Percentiles rank a stretch among this genome's conserved stretches.
Evolutionary conservation across 2,797 vertebrate genomes (phyloP).

Genomic region (Odontamblyopus lacepedii): DNA sequence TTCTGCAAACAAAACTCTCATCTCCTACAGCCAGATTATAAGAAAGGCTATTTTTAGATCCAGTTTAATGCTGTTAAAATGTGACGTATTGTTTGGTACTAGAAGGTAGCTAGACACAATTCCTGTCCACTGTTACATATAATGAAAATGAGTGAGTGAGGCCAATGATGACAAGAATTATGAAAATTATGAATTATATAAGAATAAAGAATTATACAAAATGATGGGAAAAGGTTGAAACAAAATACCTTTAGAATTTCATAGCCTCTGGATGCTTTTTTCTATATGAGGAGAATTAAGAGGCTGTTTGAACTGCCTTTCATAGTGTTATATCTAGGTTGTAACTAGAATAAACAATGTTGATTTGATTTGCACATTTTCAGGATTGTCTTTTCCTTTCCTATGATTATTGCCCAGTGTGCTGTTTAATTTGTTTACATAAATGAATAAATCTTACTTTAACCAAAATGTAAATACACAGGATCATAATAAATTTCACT

Average conservation of each 20-base stretch:
- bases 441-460: background rate
- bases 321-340: background rate
- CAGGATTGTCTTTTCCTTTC: background rate
- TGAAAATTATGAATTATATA: too few species aligned
- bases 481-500: background rate
- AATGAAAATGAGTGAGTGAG: too few species aligned
- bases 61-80: too few species aligned
- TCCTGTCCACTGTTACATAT: too few species aligned
- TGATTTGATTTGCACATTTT: background rate
- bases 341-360: background rate
- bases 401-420: background rate
- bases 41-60: background rate
- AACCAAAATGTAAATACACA: background rate
- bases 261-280: background rate
- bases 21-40: background rate
- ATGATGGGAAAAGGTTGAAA: background rate
- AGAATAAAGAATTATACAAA: background rate
- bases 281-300: too few species aligned
- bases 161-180: too few species aligned
- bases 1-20: constrained; percentile 35
- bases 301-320: background rate
- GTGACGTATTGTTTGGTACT: too few species aligned
- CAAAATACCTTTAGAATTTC: background rate
- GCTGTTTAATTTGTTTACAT: background rate
- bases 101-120: too few species aligned